Base-by-base conservation (phyloP, 2,888 invertebrate species). In the Epinotia demarniana region DNA sequence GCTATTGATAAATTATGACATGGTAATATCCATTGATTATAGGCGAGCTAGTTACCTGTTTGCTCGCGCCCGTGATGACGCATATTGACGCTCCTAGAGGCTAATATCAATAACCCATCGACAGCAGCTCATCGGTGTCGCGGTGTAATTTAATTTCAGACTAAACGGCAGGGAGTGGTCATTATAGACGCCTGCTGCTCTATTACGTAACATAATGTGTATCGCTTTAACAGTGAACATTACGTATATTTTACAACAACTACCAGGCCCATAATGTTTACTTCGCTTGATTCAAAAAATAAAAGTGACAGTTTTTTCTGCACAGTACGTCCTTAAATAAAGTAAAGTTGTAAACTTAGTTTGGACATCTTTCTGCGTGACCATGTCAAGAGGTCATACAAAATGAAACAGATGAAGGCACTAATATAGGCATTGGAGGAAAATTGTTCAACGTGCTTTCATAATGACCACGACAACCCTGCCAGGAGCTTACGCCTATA, bases 81-180 rank as follows among this genome's bases (percentile, higher is more conserved):
- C 82, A 81, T 85, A 87, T 85, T 80, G 90, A 85, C 89, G 86
- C 89, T 83, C 89, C 88, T 86, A 86, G 89, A 88, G 86, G 85
- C 86, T 87, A 87, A 90, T 91, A 92, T 92, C 92, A 92, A 93
- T 93, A 93, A 92, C 90, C 91, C 87, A 91, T 91, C 91, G 86
- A 88, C 89, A 89, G 92, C 89, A 90, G 86, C 88, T 87, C 87
- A 85, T 84, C 81, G 83, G 83, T 87, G 86, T 88, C 86, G 86
- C 84, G 85, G 83, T 86, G 85, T 89, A 89, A 92, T 93, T 93
- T 92, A 92, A 93, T 93, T 92, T 92, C 84, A 87, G 86, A 86
- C 87, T 86, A 89, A 88, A 88, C 89, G 84, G 81, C 79, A 82
- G 87, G 92, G 92, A 81, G 91, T 86, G 92, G 91, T 88, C 87